Conservation (phyloP, 2,888 invertebrate genomes). For the Ectobius pallidus region DNA sequence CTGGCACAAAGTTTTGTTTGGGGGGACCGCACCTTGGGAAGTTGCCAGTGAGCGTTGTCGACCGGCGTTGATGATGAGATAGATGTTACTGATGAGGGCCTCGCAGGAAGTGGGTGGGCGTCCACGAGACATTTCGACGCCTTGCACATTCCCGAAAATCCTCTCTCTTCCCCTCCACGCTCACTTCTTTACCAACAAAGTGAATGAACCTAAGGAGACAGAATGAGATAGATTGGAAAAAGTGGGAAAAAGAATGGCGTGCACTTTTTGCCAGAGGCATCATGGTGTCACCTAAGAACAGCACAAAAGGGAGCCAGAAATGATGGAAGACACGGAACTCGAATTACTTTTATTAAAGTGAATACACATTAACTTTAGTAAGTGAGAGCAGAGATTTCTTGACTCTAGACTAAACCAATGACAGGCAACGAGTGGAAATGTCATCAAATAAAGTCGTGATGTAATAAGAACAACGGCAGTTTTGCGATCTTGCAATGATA, state of each 20-base stretch:
- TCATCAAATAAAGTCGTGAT: too few relatives aligned
- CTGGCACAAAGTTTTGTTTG: background rate
- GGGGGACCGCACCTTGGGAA: background rate
- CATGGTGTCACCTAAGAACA: background rate
- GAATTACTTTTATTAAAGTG: too few relatives aligned
- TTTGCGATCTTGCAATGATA: too few relatives aligned
- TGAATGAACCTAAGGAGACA: conserved; percentile 18
- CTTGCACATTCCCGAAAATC: background rate
- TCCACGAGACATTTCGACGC: conserved; percentile 22
- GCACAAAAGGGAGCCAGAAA: background rate
- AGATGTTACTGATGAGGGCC: conserved; percentile 7
- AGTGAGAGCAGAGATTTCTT: too few relatives aligned
- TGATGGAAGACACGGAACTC: too few relatives aligned
- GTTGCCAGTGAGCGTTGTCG: conserved; percentile 16
- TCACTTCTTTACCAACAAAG: background rate
- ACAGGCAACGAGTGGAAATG: too few relatives aligned
- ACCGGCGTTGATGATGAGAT: background rate
- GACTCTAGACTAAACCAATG: too few relatives aligned
- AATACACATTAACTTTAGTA: too few relatives aligned
- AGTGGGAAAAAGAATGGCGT: background rate
- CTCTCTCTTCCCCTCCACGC: background rate
- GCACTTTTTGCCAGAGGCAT: background rate
- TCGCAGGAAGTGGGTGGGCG: conserved; percentile 21
- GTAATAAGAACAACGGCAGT: too few relatives aligned
- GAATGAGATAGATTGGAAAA: background rate